Percentiles rank a stretch among this genome's conserved stretches.
These are phyloP conservation scores for Parelbella ahira DNA, from an alignment of 2,888 invertebrate genomes.

Conservation along the genomic window DNA sequence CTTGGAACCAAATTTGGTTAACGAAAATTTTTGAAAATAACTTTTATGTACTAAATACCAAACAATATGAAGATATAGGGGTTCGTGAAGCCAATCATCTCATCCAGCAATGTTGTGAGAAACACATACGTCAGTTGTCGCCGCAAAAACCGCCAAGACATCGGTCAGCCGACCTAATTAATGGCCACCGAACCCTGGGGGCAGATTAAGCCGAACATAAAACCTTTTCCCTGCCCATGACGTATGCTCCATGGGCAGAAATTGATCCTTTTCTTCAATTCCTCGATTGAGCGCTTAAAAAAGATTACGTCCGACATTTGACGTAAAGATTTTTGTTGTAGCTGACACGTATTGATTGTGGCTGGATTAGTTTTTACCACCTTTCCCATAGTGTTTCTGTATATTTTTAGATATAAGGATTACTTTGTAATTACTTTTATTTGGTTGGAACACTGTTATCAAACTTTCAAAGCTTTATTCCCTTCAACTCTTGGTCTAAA, in stretches of 20 bases:
- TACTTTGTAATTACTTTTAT: no score
- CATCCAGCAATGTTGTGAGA: constrained; percentile 33
- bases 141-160: constrained; percentile 60
- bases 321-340: constrained; percentile 9
- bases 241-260: constrained; percentile 39
- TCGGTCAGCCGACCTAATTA: constrained; percentile 62
- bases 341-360: constrained; percentile 3
- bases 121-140: constrained; percentile 57
- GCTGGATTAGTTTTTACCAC: no score
- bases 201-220: constrained; percentile 68
- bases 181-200: constrained; percentile 52
- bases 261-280: constrained; percentile 16
- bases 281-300: constrained; percentile 15
- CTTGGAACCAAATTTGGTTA: no score
- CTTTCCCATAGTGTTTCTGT: no score
- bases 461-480: no score
- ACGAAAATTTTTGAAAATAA: no score
- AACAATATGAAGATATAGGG: no score
- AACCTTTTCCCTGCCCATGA: constrained; percentile 64
- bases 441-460: no score
- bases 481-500: no score
- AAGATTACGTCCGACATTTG: constrained; percentile 2
- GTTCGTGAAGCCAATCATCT: no score
- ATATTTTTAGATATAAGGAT: no score
- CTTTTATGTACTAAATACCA: no score